A percentile compares a stretch with the other conserved stretches of the same genome.
These are phyloP conservation scores for Liparis tanakae DNA, from an alignment of 2,797 vertebrate species.

Conservation along the genomic window DNA sequence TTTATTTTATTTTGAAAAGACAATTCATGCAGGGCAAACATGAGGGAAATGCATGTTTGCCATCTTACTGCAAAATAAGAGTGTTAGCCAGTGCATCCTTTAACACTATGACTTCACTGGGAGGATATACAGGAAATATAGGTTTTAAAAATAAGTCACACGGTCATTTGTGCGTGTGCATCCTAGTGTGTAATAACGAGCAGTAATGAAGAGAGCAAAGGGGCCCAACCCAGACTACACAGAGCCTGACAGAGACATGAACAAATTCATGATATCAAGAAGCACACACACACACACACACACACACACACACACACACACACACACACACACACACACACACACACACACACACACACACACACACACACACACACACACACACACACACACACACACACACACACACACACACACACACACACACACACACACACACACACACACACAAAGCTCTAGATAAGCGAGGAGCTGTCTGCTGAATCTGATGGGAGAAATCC, in stretches of 20 bases:
- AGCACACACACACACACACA: no score
- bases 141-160: conserved; percentile 30
- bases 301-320: no score
- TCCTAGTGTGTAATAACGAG: conserved; percentile 27
- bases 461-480: no score
- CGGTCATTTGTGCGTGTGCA: neutral
- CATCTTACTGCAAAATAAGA: conserved; percentile 47
- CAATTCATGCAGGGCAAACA: conserved; percentile 58
- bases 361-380: no score
- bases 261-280: conserved; percentile 22
- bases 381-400: no score
- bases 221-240: conserved; percentile 15
- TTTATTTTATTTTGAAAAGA: conserved; percentile 73
- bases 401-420: no score
- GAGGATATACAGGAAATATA: conserved; percentile 21
- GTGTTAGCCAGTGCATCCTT: conserved; percentile 9
- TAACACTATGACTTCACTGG: conserved; percentile 27
- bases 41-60: conserved; percentile 65
- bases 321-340: no score
- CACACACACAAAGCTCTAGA: no score
- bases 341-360: no score
- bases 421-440: no score
- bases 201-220: conserved; percentile 19
- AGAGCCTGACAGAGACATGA: conserved; percentile 32
- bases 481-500: no score